Base-by-base conservation (phyloP, 2,797 vertebrate genomes). In the Florisuga fusca region DNA sequence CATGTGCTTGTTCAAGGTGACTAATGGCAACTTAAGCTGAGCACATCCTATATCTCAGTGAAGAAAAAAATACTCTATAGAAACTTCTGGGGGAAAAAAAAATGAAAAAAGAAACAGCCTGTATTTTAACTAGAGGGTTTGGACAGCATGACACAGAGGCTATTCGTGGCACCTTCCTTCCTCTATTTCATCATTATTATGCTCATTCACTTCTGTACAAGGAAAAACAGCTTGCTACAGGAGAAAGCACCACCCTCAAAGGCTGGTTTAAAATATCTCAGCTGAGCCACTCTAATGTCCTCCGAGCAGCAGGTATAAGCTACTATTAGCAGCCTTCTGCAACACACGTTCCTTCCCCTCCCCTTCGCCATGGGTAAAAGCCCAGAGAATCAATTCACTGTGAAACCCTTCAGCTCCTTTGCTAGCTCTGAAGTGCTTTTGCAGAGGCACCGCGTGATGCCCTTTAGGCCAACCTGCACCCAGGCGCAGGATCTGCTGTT, bases 341-440 rank as follows among this genome's bases (percentile, higher is more conserved):
- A 71, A 67, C 73, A 69, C 34, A 78, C 73, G 55, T n/a, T n/a
- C n/a, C 38, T 41, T 82, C 82, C 64, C 72, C 46, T 93, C 55
- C 22, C 57, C 77, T 87, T 95, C 72, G 74, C 6, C 0, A 2
- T 82, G 64, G 61, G 48, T 89, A 87, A 92, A 94, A 89, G 82
- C 93, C 90, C 78, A 89, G 68, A 67, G 78, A 87, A 96, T 68
- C 92, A 89, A 92, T 94, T 80, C 27, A 3, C 72, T 89, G 55
- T 82, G 61, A 94, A 95, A 87, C 80, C 87, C 90, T 93, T 83
- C 84, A 55, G 73, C 79, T 92, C 75, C 43, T 66, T 87, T 84
- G 64, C 64, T 71, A 84, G 64, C 82, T 80, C 61, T 6, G 1
- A 93, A 94, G 78, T 8, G 21, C 68, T 92, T 77, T 68, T 50